Evolutionary conservation across 2,113 vertebrate genomes (phyloP), one percentile per base, ranked within the genome.

Genomic region (Hypanus sabinus): DNA sequence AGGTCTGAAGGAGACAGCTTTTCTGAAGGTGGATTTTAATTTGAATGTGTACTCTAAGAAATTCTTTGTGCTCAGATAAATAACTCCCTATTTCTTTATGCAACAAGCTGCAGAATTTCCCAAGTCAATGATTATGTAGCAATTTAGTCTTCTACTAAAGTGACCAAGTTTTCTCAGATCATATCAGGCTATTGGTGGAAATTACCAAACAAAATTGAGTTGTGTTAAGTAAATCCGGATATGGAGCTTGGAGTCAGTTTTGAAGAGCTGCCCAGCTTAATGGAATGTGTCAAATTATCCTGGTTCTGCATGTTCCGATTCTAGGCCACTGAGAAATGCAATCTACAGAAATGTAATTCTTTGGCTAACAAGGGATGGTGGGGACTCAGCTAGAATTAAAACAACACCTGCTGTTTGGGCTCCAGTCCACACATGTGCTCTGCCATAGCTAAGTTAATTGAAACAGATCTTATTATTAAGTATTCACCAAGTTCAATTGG

Each of bases 261-360:
- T 93, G 90, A 70, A 93, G 90, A 71, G 90, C 68, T 93, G 68
- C 85, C 85, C 85, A 90, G 85, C 60, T 90, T 90, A 90, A 93
- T 70, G 68, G 68, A 46, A 73, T 93, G 90, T 93, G 90, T 93
- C 68, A 73, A 93, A 93, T 93, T 70, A 70, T 93, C 65, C 62
- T 93, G n/a, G 33, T 93, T 93, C 68, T 46, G 90, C 68, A 73
- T 93, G 90, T 38, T 73, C 90, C 20, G 90, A 93, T 55, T 70
- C 65, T 38, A 18, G 65, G 36, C 22, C 90, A 73, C 90, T 93
- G 90, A 93, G 36, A 71, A 27, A 46, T 73, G 30, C 60, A 90
- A 90, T 93, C 90, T 22, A 70, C n/a, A 9, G 68, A 38, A 46
- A 93, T 71, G 36, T 93, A 93, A 93, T 71, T 20, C 33, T 27